A percentile compares a stretch with the other conserved stretches of the same genome.
Evolutionary conservation across 2,888 invertebrate genomes (phyloP).

Genomic region (Linyphia triangularis): DNA sequence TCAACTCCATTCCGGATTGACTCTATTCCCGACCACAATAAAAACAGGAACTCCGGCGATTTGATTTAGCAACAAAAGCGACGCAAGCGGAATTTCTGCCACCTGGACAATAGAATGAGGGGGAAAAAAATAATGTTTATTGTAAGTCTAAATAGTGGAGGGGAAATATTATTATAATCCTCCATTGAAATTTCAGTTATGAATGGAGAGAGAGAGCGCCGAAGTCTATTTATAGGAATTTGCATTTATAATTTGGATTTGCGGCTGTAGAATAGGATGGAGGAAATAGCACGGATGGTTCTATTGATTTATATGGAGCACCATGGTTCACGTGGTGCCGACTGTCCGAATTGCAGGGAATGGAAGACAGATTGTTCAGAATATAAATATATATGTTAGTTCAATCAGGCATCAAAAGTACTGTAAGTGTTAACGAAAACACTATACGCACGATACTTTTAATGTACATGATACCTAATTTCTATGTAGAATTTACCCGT

Average conservation of each 20-base stretch:
- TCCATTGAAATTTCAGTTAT: neutral
- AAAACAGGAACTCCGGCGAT: slow-evolving; percentile 37
- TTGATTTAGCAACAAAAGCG: slow-evolving; percentile 6
- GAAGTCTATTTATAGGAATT: slow-evolving; percentile 30
- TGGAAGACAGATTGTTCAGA: too few relatives aligned
- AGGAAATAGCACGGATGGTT: slow-evolving; percentile 31
- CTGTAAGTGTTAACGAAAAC: too few relatives aligned
- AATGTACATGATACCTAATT: too few relatives aligned
- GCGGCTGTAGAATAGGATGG: neutral
- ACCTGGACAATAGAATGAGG: neutral
- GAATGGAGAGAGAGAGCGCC: neutral
- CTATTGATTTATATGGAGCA: slow-evolving; percentile 7
- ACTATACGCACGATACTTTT: too few relatives aligned
- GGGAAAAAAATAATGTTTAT: too few relatives aligned
- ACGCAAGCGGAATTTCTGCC: neutral
- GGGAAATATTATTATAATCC: slow-evolving; percentile 27
- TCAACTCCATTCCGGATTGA: neutral
- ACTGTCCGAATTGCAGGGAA: slow-evolving; percentile 10
- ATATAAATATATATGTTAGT: too few relatives aligned
- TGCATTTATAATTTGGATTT: slow-evolving; percentile 55
- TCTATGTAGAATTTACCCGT: too few relatives aligned
- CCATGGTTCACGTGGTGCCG: neutral
- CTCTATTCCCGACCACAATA: neutral
- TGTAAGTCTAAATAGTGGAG: neutral
- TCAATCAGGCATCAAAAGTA: too few relatives aligned